These are phyloP conservation scores for Herminia tarsipennalis DNA, from an alignment of 2,888 invertebrate genomes.

Conservation along the genomic window DNA sequence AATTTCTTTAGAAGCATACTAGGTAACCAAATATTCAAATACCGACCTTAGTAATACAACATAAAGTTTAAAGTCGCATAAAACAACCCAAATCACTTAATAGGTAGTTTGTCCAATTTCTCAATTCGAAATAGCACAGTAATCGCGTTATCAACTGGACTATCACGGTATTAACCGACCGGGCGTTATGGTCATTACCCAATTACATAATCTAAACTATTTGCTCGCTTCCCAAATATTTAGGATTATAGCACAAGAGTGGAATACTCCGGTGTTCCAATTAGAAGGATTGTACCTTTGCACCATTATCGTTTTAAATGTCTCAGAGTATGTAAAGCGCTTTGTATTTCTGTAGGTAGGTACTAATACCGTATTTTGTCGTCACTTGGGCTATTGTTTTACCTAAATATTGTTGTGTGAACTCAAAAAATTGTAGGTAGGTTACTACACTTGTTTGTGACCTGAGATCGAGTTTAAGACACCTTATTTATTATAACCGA, in stretches of 20 bases:
- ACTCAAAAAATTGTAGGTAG: too few relatives aligned
- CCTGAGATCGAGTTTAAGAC: too few relatives aligned
- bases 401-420: not conserved
- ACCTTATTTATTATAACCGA: too few relatives aligned
- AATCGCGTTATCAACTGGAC: constrained; percentile 41
- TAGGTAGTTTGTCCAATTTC: constrained; percentile 44
- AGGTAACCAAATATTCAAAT: not conserved
- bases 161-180: constrained; percentile 34
- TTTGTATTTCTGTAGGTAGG: constrained; percentile 4
- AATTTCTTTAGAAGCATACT: too few relatives aligned
- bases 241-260: constrained; percentile 12
- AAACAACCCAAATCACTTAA: constrained; percentile 23
- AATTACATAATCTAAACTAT: constrained; percentile 39
- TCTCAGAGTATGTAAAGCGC: not conserved
- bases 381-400: not conserved
- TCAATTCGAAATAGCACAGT: constrained; percentile 38
- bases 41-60: not conserved
- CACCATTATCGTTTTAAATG: constrained; percentile 16
- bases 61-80: constrained; percentile 19
- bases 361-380: not conserved
- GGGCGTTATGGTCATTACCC: constrained; percentile 32
- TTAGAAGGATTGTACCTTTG: constrained; percentile 20
- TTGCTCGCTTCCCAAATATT: constrained; percentile 28
- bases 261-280: constrained; percentile 20
- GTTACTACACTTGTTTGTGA: too few relatives aligned